Evolutionary conservation across 2,888 invertebrate genomes (phyloP).

Genomic region (Teinopalpus imperialis): DNA sequence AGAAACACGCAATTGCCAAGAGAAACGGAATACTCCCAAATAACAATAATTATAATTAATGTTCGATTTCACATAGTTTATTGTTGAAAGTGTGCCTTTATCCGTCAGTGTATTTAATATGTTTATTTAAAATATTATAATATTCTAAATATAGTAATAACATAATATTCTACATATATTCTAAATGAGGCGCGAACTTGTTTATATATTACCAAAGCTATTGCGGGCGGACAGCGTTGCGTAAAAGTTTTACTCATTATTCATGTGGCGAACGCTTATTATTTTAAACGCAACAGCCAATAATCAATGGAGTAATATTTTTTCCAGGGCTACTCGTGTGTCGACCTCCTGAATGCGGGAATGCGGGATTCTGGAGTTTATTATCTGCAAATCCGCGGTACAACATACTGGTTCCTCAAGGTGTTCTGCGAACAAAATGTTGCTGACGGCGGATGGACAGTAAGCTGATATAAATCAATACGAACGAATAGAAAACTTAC

Average conservation of each 20-base stretch:
- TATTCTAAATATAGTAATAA: neutral
- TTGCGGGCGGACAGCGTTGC: slow-evolving; percentile 22
- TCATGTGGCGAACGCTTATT: slow-evolving; percentile 9
- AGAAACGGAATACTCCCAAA: neutral
- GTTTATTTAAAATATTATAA: slow-evolving; percentile 11
- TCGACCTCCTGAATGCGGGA: slow-evolving; percentile 91
- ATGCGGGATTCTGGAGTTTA: slow-evolving; percentile 94
- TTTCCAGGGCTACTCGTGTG: slow-evolving; percentile 92
- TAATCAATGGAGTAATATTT: slow-evolving; percentile 27
- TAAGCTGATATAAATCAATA: slow-evolving; percentile 66
- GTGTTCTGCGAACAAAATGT: slow-evolving; percentile 95
- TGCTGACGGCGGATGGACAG: slow-evolving; percentile 96
- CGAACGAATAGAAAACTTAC: too few species aligned
- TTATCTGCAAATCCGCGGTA: slow-evolving; percentile 94
- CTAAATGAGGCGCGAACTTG: slow-evolving; percentile 11
- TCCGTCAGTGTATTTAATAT: neutral
- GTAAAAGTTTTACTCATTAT: slow-evolving; percentile 24
- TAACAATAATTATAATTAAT: neutral
- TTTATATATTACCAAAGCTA: slow-evolving; percentile 11
- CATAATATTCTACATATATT: neutral
- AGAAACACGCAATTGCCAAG: neutral
- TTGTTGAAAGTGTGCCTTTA: neutral
- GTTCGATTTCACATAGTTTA: neutral
- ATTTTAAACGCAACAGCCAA: slow-evolving; percentile 25
- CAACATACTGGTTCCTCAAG: slow-evolving; percentile 96